Conservation (phyloP, 2,113 vertebrate genomes). For the Anser brachyrhynchus region DNA sequence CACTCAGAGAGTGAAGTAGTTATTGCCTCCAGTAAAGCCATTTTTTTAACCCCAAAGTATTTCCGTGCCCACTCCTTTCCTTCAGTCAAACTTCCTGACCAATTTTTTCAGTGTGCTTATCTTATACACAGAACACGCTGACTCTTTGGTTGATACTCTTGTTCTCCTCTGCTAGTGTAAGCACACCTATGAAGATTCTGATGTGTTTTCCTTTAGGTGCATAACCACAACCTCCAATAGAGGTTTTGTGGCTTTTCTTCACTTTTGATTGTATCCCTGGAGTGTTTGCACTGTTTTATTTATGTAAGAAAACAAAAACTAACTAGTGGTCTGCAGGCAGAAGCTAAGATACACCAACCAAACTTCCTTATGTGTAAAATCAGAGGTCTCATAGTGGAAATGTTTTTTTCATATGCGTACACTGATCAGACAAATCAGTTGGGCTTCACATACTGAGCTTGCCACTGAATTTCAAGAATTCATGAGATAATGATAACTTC, state of each 20-base stretch:
- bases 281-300: not conserved
- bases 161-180: not conserved
- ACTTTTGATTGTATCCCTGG: not conserved
- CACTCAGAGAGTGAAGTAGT: not conserved
- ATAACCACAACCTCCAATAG: not conserved
- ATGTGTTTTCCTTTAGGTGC: not conserved
- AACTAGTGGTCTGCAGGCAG: accelerated
- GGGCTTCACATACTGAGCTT: not conserved
- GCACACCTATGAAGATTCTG: not conserved
- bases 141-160: not conserved
- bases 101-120: not conserved
- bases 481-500: not conserved
- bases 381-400: not conserved
- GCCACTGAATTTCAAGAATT: not conserved
- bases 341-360: not conserved
- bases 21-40: not conserved
- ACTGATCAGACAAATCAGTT: not conserved
- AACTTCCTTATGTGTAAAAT: not conserved
- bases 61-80: not conserved
- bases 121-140: not conserved
- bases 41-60: not conserved
- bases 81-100: accelerated
- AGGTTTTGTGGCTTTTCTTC: not conserved
- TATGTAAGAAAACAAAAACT: not conserved
- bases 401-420: not conserved